Evolutionary conservation across 2,888 invertebrate species (phyloP).

Genomic region (Drosophila suboccidentalis): DNA sequence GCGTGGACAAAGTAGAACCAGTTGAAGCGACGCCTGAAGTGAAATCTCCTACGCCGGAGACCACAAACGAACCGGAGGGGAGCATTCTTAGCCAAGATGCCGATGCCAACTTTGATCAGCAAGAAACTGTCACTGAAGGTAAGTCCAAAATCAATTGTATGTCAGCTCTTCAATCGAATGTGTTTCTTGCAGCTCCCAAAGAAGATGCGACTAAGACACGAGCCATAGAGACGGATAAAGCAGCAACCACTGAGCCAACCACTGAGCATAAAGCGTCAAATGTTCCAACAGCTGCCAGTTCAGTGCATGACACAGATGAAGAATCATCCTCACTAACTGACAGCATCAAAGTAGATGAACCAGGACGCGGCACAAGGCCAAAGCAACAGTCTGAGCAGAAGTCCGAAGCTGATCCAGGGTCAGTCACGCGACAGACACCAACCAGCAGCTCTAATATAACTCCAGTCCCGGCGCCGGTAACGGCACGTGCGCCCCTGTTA

Average conservation of each 20-base stretch:
- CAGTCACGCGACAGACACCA: conserved; percentile 32
- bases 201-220: conserved; percentile 18
- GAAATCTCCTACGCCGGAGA: conserved; percentile 20
- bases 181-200: conserved; percentile 26
- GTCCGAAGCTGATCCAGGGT: conserved; percentile 39
- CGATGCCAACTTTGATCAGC: conserved; percentile 11
- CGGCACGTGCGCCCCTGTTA: conserved; percentile 73
- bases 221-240: conserved; percentile 29
- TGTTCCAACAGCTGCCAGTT: conserved; percentile 47
- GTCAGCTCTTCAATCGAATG: background rate
- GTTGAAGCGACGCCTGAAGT: conserved; percentile 12
- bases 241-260: background rate
- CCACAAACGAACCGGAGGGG: conserved; percentile 3
- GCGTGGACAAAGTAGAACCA: conserved; percentile 13
- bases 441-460: conserved; percentile 34
- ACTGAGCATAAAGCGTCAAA: conserved; percentile 25
- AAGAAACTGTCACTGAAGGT: conserved; percentile 35
- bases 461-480: conserved; percentile 51
- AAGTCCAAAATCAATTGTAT: background rate
- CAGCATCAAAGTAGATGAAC: conserved; percentile 73
- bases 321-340: conserved; percentile 78
- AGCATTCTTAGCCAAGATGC: background rate
- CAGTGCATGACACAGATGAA: conserved; percentile 78
- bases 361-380: conserved; percentile 33
- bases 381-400: conserved; percentile 32